Evolutionary conservation across 2,113 vertebrate species (phyloP), one percentile per base, ranked within the genome.

Genomic region (Trogon surrucura): DNA sequence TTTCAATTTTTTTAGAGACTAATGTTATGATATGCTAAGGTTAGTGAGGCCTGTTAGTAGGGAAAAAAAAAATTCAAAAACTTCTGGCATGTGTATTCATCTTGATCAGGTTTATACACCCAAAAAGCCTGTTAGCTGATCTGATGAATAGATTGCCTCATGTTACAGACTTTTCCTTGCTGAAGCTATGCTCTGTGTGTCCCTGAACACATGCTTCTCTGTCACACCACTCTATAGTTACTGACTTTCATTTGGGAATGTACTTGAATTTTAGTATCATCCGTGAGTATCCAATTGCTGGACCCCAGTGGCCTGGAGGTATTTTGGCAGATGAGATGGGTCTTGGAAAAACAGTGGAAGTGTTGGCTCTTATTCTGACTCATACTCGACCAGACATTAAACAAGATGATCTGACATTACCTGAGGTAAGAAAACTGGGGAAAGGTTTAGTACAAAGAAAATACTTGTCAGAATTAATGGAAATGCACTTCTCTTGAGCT

Each of bases 301-400:
- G 99, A 48, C 94, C 98, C 27, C 98, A 99, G 90, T 99, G 99
- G 99, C 99, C 99, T 72, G 99, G 99, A 87, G 99, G 99, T 75
- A 99, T 99, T 95, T 97, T 99, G 95, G 99, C 99, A 66, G 99
- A 99, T 98, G 99, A 99, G 94, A 99, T 99, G 99, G 99, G 99
- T 30, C 98, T 99, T 29, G 99, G 99, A 75, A 99, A 99, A 97
- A 99, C 99, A 5, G 99, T 99, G 80, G 99, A 99, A 87, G 99
- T 99, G 87, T 96, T 99, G 96, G 99, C 99, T 80, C 98, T 99
- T 79, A 99, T 99, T 97, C 97, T 99, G 94, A 98, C 97, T 91
- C 98, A 99, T 93, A 98, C 98, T 11, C 98, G 99, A 61, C 98
- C 98, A 96, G 98, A 99, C 81, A 66, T 99, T 84, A 97, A 97